Percentiles rank a stretch among this genome's conserved stretches.
These are phyloP conservation scores for Callorhinus ursinus DNA, from an alignment of 2,113 vertebrate genomes.

Conservation along the genomic window DNA sequence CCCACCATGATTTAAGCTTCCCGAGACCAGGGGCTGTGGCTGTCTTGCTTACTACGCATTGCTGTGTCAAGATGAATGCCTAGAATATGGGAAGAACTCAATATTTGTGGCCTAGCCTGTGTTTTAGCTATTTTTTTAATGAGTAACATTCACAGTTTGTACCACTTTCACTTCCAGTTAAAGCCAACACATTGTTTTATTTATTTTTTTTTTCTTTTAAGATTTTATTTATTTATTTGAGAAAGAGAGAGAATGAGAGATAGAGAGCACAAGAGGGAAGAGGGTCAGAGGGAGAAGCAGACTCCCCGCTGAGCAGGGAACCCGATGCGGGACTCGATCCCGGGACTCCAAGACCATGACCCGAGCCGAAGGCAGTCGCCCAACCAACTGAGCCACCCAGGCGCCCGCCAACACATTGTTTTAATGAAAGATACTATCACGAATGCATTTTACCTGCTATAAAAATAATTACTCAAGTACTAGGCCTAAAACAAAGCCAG, in stretches of 20 bases:
- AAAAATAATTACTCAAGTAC: not conserved
- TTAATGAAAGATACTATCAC: not conserved
- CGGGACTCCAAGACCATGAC: too few relatives aligned
- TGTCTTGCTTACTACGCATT: not conserved
- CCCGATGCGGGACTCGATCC: too few relatives aligned
- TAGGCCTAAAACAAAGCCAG: not conserved
- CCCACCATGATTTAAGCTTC: not conserved
- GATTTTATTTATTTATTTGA: too few relatives aligned
- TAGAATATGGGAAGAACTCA: not conserved
- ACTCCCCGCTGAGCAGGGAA: too few relatives aligned
- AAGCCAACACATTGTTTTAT: not conserved
- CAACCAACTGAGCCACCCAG: too few relatives aligned
- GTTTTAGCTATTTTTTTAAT: constrained; percentile 14
- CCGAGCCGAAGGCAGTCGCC: too few relatives aligned
- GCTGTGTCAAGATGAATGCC: not conserved
- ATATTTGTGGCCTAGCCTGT: not conserved
- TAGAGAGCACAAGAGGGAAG: too few relatives aligned
- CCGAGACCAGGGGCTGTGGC: not conserved
- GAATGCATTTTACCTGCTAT: not conserved
- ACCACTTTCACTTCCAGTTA: not conserved
- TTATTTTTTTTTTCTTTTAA: too few relatives aligned
- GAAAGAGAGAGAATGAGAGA: too few relatives aligned
- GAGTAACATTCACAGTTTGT: not conserved
- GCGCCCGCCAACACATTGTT: not conserved
- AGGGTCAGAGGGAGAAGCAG: too few relatives aligned